Percentiles rank a stretch among this genome's conserved stretches.
These are phyloP conservation scores for Sceloporus undulatus DNA, from an alignment of 2,113 vertebrate species.

Conservation along the genomic window DNA sequence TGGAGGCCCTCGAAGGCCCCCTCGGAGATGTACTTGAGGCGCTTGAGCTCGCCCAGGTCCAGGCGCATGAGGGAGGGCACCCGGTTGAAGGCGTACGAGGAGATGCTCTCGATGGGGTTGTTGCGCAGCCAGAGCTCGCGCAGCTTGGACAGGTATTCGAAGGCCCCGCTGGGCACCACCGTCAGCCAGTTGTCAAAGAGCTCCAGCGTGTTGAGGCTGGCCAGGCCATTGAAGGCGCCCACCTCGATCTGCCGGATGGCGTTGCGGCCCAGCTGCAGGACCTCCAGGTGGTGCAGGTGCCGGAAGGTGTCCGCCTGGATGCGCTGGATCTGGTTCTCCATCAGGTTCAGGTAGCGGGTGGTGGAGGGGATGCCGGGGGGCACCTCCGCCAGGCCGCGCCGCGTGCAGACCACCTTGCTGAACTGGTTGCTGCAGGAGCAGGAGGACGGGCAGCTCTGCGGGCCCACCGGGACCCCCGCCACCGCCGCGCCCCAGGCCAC, in stretches of 20 bases:
- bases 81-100: constrained; percentile 97
- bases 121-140: constrained; percentile 97
- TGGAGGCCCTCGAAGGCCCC: constrained; percentile 95
- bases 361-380: constrained; percentile 94
- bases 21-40: constrained; percentile 97
- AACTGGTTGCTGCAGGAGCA: constrained; percentile 98
- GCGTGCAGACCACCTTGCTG: constrained; percentile 97
- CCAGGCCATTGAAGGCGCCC: constrained; percentile 95
- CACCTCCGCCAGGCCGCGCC: constrained; percentile 89
- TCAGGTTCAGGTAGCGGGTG: constrained; percentile 96
- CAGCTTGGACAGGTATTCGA: constrained; percentile 97
- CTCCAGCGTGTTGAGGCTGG: constrained; percentile 98
- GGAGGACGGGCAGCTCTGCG: constrained; percentile 92
- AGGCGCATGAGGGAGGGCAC: constrained; percentile 97
- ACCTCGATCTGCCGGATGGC: constrained; percentile 98
- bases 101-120: constrained; percentile 98
- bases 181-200: constrained; percentile 98
- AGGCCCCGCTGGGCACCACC: constrained; percentile 97
- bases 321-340: constrained; percentile 98
- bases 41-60: constrained; percentile 95
- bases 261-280: constrained; percentile 95
- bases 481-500: constrained; percentile 72
- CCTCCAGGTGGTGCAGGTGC: constrained; percentile 95
- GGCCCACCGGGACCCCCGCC: constrained; percentile 81
- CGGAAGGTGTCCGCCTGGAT: constrained; percentile 97